Conservation (phyloP, 2,888 invertebrate species). For the Aspidapion aeneum region DNA sequence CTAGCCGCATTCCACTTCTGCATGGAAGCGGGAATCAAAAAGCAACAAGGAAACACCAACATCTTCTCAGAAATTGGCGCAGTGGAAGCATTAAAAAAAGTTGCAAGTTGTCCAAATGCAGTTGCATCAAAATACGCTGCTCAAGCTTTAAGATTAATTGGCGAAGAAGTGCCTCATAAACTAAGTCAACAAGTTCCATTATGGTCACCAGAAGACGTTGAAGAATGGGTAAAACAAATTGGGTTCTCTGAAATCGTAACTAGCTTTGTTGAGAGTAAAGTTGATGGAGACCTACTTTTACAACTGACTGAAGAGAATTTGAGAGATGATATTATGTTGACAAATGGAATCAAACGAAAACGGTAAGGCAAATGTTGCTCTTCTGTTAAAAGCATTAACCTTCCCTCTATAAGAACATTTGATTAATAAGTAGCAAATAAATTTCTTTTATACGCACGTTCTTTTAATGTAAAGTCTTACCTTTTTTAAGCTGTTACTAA, state of each 20-base stretch:
- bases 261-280: slow-evolving; percentile 86
- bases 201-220: slow-evolving; percentile 95
- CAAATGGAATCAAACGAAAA: slow-evolving; percentile 90
- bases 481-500: no score
- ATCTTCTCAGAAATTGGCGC: slow-evolving; percentile 94
- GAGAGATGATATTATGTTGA: slow-evolving; percentile 86
- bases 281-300: slow-evolving; percentile 94
- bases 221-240: slow-evolving; percentile 98
- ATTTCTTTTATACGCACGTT: no score
- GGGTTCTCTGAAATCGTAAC: slow-evolving; percentile 83
- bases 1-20: slow-evolving; percentile 98
- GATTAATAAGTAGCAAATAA: no score
- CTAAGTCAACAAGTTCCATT: slow-evolving; percentile 96
- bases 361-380: slow-evolving; percentile 50
- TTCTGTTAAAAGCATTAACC: no score
- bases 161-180: slow-evolving; percentile 96
- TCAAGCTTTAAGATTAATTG: slow-evolving; percentile 86
- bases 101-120: slow-evolving; percentile 97
- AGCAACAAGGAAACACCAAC: slow-evolving; percentile 85
- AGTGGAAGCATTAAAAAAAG: slow-evolving; percentile 90
- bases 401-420: no score
- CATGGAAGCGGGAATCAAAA: slow-evolving; percentile 98
- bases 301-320: slow-evolving; percentile 91
- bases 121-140: slow-evolving; percentile 97
- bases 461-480: no score